Conservation (phyloP, 2,797 vertebrate species). For the Rhabdophis nuchalis region DNA sequence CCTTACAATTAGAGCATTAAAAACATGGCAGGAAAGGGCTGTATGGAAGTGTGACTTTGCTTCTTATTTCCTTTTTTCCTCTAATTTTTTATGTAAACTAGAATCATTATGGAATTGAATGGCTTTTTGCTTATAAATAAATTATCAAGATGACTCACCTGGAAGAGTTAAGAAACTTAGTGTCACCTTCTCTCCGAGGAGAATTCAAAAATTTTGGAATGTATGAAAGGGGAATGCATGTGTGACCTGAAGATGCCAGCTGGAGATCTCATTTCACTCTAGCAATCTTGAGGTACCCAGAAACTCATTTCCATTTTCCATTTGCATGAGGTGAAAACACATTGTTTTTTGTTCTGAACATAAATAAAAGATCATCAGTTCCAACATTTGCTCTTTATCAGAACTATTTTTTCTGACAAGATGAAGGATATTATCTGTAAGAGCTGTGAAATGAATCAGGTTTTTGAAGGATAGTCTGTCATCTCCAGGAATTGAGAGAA, state of each 20-base stretch:
- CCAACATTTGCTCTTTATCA: accelerated
- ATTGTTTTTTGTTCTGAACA: not conserved
- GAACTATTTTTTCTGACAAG: not conserved
- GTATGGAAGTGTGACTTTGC: conserved; percentile 24
- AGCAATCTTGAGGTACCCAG: conserved; percentile 1
- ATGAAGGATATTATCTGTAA: not conserved
- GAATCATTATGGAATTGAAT: not conserved
- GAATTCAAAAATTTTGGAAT: conserved; percentile 39
- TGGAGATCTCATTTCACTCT: not conserved
- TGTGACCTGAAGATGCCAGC: not conserved
- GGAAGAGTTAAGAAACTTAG: conserved; percentile 34
- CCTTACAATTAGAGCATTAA: not conserved
- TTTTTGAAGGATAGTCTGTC: conserved; percentile 2
- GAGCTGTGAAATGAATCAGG: accelerated
- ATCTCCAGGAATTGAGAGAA: not conserved
- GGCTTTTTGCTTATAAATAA: not conserved
- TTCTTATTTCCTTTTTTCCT: conserved; percentile 6
- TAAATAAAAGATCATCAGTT: conserved; percentile 15
- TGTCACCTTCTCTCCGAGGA: not conserved
- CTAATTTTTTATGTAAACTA: conserved; percentile 56
- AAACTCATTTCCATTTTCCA: conserved; percentile 20
- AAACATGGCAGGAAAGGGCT: conserved; percentile 27
- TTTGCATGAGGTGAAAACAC: conserved; percentile 1
- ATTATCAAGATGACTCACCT: conserved; percentile 27
- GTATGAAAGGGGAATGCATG: conserved; percentile 34